Base-by-base conservation (phyloP, 2,797 vertebrate species). In the Melanotaenia nigrans region DNA sequence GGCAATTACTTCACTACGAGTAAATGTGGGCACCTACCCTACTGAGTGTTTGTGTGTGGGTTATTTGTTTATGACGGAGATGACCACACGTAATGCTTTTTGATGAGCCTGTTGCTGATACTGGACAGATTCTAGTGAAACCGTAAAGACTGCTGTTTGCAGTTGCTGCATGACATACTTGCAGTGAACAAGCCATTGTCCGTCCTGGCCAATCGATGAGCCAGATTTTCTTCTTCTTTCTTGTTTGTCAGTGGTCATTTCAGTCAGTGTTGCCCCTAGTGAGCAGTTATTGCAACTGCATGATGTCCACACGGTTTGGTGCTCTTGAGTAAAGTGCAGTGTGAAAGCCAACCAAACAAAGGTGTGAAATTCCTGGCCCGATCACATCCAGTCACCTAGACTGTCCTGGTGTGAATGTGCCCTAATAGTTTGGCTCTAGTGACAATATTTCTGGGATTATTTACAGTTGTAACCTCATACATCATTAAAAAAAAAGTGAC, bases 1-100 rank as follows among this genome's bases (percentile, higher is more conserved):
- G 10, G 87, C 89, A 90, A 90, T 93, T 91, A 92, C 86, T 60
- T 18, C 81, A 58, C 64, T 72, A 69, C 9, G 71, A 86, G 83
- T 82, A 85, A 75, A 71, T 66, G 86, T 64, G 68, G 60, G 42
- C 57, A 71, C 73, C 58, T 12, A 62, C 5, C 38, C 35, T 40
- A 1, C 18, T 18, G 38, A 3, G 5, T 8, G 30, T 28, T 24
- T 58, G 1, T 45, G 68, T 54, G 67, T 25, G 53, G 16, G 60
- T 11, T 30, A 57, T 1, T 71, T 63, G 47, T 16, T 57, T 70
- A 61, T 63, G 75, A 61, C 13, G 7, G n/a, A 20, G 38, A 53
- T 57, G 55, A 67, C 61, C 80, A 68, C 75, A 81, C 85, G 89
- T 87, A 76, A 63, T 76, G 79, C 78, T 84, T 68, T 75, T 75